Evolutionary conservation across 2,888 invertebrate genomes (phyloP), one percentile per base, ranked within the genome.

Genomic region (Cephus nigrinus): DNA sequence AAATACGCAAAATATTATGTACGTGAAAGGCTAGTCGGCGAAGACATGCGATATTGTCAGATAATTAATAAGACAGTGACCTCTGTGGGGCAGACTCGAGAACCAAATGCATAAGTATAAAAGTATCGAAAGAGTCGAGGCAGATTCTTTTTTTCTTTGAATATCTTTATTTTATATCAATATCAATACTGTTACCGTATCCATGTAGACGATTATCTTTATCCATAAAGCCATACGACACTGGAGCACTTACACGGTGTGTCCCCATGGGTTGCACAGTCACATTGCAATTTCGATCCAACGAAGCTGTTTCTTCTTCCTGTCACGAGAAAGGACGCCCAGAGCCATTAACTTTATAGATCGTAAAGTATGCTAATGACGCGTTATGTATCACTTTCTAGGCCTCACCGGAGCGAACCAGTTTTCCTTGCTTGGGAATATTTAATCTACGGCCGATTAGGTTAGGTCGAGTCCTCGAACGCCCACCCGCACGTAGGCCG

Each of bases 341-440:
- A 73, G n/a, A 34, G n/a, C 32, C 34, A 35, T 34, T n/a, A 74
- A 69, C 33, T 74, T 69, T 76, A 68, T 36, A 32, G 69, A 74
- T 74, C 74, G 73, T 77, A 68, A 77, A 74, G 32, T 69, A 74
- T 33, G 68, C 69, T 77, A 77, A 68, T 69, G 69, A 68, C 23
- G 23, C 5, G 74, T 36, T 77, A 74, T 69, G 77, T 74, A 40
- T 77, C 77, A 69, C 77, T 77, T 77, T 77, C 77, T 74, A 77
- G 55, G 55, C 55, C 55, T 55, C 55, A 55, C 55, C 23, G 23
- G 55, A 55, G 23, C 55, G 55, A 55, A 55, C 55, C 55, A 55
- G 55, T 55, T 55, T 55, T 55, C 55, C 55, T 55, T 55, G 55
- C 55, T 55, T 23, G 23, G 9, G 23, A 55, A 55, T 55, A 55